Conservation (phyloP, 2,113 vertebrate genomes). For the Hippocampus mohnikei region DNA sequence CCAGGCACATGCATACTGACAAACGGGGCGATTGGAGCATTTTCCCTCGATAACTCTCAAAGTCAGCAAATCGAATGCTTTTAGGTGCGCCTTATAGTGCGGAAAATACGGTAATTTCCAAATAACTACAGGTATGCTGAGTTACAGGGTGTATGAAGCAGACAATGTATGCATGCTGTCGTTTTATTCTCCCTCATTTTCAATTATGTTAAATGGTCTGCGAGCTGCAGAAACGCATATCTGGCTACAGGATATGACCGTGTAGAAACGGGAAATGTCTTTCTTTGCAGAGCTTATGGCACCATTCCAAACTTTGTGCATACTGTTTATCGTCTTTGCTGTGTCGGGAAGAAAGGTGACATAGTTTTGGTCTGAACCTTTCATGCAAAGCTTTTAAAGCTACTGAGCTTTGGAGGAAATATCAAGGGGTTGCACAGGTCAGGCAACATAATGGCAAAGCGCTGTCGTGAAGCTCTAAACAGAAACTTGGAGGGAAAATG, state of each 20-base stretch:
- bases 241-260: not conserved
- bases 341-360: not conserved
- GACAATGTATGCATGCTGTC: not conserved
- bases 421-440: constrained; percentile 3
- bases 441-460: constrained; percentile 1
- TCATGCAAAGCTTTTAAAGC: constrained; percentile 1
- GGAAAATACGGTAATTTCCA: no score
- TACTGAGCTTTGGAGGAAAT: not conserved
- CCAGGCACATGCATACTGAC: no score
- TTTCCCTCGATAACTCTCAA: no score
- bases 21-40: no score
- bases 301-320: not conserved
- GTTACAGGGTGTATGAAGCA: not conserved
- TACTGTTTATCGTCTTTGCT: not conserved
- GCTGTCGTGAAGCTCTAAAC: not conserved
- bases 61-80: no score
- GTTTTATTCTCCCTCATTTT: not conserved
- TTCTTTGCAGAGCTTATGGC: not conserved
- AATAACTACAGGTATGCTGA: not conserved
- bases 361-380: not conserved
- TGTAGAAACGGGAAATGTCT: not conserved
- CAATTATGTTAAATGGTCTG: not conserved
- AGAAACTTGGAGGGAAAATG: not conserved
- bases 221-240: not conserved
- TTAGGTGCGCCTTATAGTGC: no score